phyloP scores from a whole-genome alignment of 2,113 vertebrate species.

The Malurus elegans region DNA sequence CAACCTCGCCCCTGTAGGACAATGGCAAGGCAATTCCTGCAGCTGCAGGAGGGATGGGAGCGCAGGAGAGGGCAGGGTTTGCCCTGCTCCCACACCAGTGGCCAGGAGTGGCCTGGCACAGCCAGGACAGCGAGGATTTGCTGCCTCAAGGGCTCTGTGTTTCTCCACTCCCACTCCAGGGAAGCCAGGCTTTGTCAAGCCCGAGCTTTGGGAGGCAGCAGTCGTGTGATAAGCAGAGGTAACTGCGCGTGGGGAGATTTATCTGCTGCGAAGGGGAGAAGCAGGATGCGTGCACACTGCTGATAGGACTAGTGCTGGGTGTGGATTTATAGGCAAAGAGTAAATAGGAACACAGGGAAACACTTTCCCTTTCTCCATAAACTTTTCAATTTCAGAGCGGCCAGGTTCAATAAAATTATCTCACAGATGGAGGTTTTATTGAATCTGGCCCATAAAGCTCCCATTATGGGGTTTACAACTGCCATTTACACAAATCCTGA shows the following conservation, averaged over 20 bases:
- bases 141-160: neutral
- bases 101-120: neutral
- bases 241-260: neutral
- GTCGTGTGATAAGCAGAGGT: neutral
- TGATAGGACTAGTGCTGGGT: neutral
- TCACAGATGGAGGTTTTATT: slow-evolving; percentile 46
- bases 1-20: rapidly evolving
- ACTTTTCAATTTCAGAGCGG: slow-evolving; percentile 41
- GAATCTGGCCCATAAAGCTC: slow-evolving; percentile 36
- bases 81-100: neutral
- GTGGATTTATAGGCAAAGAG: neutral
- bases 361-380: slow-evolving; percentile 21
- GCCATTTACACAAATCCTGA: slow-evolving; percentile 38
- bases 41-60: neutral
- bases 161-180: neutral
- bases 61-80: neutral
- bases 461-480: slow-evolving; percentile 33
- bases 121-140: neutral
- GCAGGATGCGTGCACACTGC: neutral
- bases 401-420: slow-evolving; percentile 41
- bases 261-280: neutral
- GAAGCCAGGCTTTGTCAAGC: neutral
- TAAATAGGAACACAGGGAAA: neutral
- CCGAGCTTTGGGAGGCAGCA: neutral
- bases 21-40: neutral